phyloP scores from a whole-genome alignment of 2,888 invertebrate species.

The Patella depressa region DNA sequence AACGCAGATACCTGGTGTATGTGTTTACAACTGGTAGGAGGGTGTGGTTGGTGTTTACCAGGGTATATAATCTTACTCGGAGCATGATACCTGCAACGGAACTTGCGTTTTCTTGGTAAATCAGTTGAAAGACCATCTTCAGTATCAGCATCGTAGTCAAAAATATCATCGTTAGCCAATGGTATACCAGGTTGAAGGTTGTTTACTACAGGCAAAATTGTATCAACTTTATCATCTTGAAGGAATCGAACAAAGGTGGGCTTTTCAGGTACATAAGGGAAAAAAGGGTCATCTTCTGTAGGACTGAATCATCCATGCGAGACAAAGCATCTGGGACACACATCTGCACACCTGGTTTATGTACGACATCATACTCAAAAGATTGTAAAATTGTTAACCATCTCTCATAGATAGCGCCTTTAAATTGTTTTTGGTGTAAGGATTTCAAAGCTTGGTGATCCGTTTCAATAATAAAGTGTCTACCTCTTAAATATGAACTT shows the following conservation, averaged over 20 bases:
- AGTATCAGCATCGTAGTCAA: neutral
- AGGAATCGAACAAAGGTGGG: slow-evolving; percentile 14
- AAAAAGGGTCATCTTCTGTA: slow-evolving; percentile 21
- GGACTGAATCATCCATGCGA: slow-evolving; percentile 13
- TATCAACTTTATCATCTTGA: neutral
- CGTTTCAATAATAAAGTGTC: slow-evolving; percentile 24
- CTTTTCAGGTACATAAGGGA: slow-evolving; percentile 19
- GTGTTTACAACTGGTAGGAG: too few species aligned
- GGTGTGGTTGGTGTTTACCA: too few species aligned
- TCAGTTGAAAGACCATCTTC: neutral
- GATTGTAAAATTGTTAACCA: slow-evolving; percentile 13
- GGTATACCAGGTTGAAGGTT: neutral
- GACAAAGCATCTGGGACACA: slow-evolving; percentile 12
- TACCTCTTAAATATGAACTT: slow-evolving; percentile 24
- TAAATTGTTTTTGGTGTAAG: slow-evolving; percentile 25
- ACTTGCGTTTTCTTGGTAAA: too few species aligned
- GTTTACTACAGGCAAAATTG: neutral
- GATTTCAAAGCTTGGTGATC: slow-evolving; percentile 24
- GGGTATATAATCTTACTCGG: too few species aligned
- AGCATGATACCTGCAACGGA: too few species aligned
- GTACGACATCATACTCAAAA: slow-evolving; percentile 8
- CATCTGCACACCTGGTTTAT: slow-evolving; percentile 16
- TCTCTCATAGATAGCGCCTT: slow-evolving; percentile 25
- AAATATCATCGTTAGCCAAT: too few species aligned
- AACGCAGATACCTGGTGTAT: too few species aligned